A percentile compares a stretch with the other conserved stretches of the same genome.
Conservation (phyloP, 1,140 invertebrate genomes). For the Phocides pigmalion region DNA sequence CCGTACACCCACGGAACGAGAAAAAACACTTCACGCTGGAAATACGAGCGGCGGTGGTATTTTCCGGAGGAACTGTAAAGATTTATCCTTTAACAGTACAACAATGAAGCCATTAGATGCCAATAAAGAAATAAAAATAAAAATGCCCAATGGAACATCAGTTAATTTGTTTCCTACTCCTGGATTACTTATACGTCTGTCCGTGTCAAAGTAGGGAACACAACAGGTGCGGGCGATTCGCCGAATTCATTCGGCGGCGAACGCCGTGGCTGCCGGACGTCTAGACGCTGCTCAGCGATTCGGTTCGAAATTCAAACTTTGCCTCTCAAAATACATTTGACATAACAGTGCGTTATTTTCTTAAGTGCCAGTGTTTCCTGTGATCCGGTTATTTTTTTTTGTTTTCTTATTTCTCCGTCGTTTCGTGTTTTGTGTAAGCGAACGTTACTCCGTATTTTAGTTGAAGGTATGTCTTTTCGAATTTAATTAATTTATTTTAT, state of each 20-base stretch:
- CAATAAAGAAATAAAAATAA: constrained; percentile 13
- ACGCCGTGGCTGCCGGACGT: constrained; percentile 47
- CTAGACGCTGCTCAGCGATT: constrained; percentile 2
- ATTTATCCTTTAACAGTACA: too few species aligned
- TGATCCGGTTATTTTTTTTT: constrained; percentile 2
- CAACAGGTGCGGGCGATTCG: constrained; percentile 55
- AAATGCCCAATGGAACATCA: neutral
- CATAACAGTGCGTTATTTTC: constrained; percentile 11
- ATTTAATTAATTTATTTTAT: neutral
- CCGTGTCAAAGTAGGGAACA: constrained; percentile 34
- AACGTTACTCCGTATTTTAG: neutral
- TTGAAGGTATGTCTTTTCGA: neutral
- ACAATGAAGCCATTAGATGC: constrained; percentile 6
- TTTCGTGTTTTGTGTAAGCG: neutral
- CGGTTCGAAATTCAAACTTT: constrained; percentile 26
- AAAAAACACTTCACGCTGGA: too few species aligned
- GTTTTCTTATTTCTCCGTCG: neutral
- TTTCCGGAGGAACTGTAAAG: too few species aligned
- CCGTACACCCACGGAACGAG: too few species aligned
- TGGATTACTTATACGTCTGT: constrained; percentile 1
- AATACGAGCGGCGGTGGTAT: too few species aligned
- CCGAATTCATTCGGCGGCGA: constrained; percentile 47
- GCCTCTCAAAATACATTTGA: constrained; percentile 11
- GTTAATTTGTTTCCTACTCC: constrained; percentile 3
- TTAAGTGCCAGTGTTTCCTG: constrained; percentile 6